Evolutionary conservation across 2,797 vertebrate species (phyloP).

Genomic region (Enteromius unitaeniatus): DNA sequence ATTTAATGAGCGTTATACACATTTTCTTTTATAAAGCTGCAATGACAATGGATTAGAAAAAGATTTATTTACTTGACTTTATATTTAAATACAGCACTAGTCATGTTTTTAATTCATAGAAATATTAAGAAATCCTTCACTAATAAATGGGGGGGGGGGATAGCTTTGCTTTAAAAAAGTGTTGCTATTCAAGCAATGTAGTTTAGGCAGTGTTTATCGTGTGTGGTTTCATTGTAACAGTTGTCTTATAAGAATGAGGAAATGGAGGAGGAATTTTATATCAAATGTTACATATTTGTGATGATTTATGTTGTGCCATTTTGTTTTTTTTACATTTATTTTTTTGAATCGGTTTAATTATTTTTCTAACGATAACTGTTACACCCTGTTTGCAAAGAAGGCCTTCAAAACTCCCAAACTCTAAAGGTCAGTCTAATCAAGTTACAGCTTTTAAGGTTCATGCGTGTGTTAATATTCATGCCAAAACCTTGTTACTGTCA

Average conservation of each 20-base stretch:
- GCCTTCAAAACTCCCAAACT: background rate
- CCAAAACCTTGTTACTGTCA: slow-evolving; percentile 36
- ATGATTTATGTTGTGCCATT: slow-evolving; percentile 29
- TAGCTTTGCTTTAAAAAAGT: slow-evolving; percentile 30
- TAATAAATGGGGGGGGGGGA: background rate
- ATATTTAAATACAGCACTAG: slow-evolving; percentile 25
- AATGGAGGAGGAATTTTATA: slow-evolving; percentile 2
- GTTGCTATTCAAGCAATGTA: slow-evolving; percentile 23
- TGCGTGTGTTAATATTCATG: slow-evolving; percentile 17
- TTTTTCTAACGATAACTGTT: slow-evolving; percentile 11
- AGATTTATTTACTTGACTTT: slow-evolving; percentile 14
- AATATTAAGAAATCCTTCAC: background rate
- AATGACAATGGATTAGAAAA: slow-evolving; percentile 31
- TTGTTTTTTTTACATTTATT: background rate
- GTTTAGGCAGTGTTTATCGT: slow-evolving; percentile 10
- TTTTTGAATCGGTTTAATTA: background rate
- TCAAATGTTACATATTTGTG: background rate
- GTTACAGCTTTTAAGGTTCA: background rate
- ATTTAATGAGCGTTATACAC: slow-evolving; percentile 10
- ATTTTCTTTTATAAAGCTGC: slow-evolving; percentile 27
- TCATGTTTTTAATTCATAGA: slow-evolving; percentile 20
- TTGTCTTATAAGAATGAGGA: background rate
- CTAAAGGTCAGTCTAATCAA: background rate
- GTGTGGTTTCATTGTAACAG: slow-evolving; percentile 31
- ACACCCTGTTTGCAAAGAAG: slow-evolving; percentile 27